Percentiles rank a stretch among this genome's conserved stretches.
phyloP scores from a whole-genome alignment of 1,140 invertebrate species.

The Aphelinus certus region DNA sequence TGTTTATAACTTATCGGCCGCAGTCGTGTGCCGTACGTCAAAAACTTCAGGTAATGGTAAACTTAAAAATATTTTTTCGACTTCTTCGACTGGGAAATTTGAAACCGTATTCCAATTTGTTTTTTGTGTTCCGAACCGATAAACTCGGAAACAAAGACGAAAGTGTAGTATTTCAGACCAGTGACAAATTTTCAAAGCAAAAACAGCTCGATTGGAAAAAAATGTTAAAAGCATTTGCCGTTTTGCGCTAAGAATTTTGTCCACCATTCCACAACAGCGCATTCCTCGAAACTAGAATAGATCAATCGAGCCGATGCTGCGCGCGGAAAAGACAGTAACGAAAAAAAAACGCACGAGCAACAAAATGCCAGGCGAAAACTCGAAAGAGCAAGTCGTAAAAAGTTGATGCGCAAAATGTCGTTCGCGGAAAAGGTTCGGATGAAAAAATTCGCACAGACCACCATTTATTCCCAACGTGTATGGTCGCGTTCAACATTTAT shows the following conservation, averaged over 20 bases:
- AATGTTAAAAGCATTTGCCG: slow-evolving; percentile 16
- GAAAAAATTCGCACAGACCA: neutral
- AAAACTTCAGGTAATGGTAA: too few relatives aligned
- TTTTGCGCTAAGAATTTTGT: neutral
- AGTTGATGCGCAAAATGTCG: slow-evolving; percentile 25
- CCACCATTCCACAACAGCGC: neutral
- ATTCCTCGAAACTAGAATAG: slow-evolving; percentile 14
- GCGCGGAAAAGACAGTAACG: slow-evolving; percentile 1
- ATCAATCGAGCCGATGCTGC: slow-evolving; percentile 27
- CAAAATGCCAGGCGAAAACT: slow-evolving; percentile 9
- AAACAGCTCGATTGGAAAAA: neutral
- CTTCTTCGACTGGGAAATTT: too few relatives aligned
- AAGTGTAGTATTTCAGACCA: too few relatives aligned
- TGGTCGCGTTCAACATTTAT: slow-evolving; percentile 33
- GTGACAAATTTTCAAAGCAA: too few relatives aligned
- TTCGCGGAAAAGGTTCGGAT: slow-evolving; percentile 26
- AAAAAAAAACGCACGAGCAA: neutral
- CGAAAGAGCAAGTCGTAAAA: slow-evolving; percentile 12
- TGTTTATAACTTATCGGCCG: too few relatives aligned
- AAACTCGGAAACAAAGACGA: too few relatives aligned
- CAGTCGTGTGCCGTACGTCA: too few relatives aligned
- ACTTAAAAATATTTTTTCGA: too few relatives aligned
- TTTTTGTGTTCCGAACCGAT: too few relatives aligned
- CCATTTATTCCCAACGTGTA: neutral
- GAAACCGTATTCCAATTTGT: too few relatives aligned